These are phyloP conservation scores for Falco naumanni DNA, from an alignment of 2,797 vertebrate genomes.

Conservation along the genomic window DNA sequence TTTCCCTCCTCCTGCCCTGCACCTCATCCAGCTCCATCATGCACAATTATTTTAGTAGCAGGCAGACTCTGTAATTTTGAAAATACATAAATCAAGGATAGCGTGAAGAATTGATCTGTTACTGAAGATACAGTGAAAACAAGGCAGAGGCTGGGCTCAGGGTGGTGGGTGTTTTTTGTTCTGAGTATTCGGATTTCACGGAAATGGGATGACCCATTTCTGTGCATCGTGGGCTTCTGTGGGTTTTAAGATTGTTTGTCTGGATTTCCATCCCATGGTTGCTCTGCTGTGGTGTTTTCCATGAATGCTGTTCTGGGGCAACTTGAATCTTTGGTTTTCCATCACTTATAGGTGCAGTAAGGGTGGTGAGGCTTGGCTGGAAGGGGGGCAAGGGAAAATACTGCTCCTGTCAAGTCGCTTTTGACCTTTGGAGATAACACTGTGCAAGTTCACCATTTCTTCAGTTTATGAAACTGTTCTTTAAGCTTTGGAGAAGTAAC, in stretches of 20 bases:
- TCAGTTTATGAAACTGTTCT: neutral
- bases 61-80: neutral
- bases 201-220: neutral
- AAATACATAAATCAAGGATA: neutral
- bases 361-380: neutral
- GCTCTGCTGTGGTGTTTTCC: neutral
- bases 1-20: neutral
- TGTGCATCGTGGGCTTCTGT: neutral
- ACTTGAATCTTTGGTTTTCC: neutral
- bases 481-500: neutral
- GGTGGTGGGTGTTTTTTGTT: neutral
- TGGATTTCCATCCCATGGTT: fast-evolving
- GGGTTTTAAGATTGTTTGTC: neutral
- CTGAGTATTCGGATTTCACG: neutral
- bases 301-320: neutral
- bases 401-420: neutral
- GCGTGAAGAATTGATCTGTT: neutral
- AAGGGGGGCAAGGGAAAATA: neutral
- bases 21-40: neutral
- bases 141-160: neutral
- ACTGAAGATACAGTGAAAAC: neutral
- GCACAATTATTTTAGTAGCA: neutral
- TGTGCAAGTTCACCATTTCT: neutral
- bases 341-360: neutral
- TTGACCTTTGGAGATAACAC: constrained; percentile 8